A percentile compares a stretch with the other conserved stretches of the same genome.
phyloP scores from a whole-genome alignment of 2,113 vertebrate genomes.

The Myrmecobius fasciatus region DNA sequence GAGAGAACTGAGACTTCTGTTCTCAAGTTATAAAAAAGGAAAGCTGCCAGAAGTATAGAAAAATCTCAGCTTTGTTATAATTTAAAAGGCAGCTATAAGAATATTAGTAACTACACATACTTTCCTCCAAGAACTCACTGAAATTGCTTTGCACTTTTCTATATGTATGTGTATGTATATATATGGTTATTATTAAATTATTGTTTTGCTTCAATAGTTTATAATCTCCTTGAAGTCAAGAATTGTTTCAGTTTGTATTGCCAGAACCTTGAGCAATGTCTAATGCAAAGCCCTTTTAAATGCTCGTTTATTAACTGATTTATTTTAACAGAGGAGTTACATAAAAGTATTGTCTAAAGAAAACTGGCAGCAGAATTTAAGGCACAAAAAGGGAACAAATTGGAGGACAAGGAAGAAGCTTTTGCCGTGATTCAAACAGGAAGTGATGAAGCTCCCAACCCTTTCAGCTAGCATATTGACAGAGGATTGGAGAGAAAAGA shows the following conservation, averaged over 20 bases:
- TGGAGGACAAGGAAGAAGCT: background rate
- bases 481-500: background rate
- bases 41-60: background rate
- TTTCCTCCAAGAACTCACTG: background rate
- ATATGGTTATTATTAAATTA: background rate
- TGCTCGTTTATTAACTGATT: background rate
- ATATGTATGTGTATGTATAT: too few species aligned
- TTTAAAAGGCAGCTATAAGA: background rate
- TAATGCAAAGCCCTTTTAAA: background rate
- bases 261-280: too few species aligned
- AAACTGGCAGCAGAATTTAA: background rate
- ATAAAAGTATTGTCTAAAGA: background rate
- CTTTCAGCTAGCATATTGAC: background rate
- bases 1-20: background rate
- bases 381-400: background rate
- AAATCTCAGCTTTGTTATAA: background rate
- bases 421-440: background rate
- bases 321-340: background rate
- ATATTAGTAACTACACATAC: background rate
- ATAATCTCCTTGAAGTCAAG: background rate
- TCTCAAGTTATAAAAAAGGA: background rate
- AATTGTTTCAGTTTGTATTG: background rate
- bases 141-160: background rate
- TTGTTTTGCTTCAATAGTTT: background rate
- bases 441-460: background rate